Evolutionary conservation across 2,113 vertebrate species (phyloP).

Genomic region (Eurypyga helias): DNA sequence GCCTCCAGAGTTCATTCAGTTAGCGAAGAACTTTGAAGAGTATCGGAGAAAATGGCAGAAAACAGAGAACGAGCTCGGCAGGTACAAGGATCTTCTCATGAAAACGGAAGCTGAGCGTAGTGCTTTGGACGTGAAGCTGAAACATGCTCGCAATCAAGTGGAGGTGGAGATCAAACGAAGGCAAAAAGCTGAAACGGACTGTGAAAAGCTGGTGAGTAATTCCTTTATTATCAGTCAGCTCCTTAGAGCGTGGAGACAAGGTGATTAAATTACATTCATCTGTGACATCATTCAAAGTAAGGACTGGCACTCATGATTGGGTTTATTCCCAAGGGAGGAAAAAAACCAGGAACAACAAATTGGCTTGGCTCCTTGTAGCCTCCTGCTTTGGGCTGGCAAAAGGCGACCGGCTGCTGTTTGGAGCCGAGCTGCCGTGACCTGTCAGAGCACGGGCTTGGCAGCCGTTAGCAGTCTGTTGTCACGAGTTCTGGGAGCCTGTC

Average conservation of each 20-base stretch:
- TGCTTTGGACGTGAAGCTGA: constrained; percentile 93
- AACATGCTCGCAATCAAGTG: constrained; percentile 97
- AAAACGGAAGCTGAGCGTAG: constrained; percentile 89
- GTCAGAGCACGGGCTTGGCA: neutral
- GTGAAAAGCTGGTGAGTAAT: constrained; percentile 89
- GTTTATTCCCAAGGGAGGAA: neutral
- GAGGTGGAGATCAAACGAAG: constrained; percentile 95
- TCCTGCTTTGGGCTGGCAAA: neutral
- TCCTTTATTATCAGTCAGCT: neutral
- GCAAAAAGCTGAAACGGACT: constrained; percentile 92
- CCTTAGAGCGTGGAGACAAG: neutral
- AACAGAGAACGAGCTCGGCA: constrained; percentile 82
- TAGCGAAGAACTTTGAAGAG: constrained; percentile 91
- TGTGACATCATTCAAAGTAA: neutral
- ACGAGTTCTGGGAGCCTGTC: constrained; percentile 13
- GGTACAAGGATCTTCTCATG: constrained; percentile 87
- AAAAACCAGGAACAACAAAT: neutral
- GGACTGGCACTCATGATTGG: constrained; percentile 1
- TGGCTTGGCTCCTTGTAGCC: neutral
- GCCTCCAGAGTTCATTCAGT: constrained; percentile 89
- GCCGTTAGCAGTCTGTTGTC: constrained; percentile 39
- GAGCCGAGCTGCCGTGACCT: constrained; percentile 39
- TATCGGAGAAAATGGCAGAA: constrained; percentile 85
- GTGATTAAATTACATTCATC: neutral
- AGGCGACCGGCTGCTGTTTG: neutral